A percentile compares a stretch with the other conserved stretches of the same genome.
phyloP scores from a whole-genome alignment of 2,888 invertebrate species.

The Pediacus dermestoides region DNA sequence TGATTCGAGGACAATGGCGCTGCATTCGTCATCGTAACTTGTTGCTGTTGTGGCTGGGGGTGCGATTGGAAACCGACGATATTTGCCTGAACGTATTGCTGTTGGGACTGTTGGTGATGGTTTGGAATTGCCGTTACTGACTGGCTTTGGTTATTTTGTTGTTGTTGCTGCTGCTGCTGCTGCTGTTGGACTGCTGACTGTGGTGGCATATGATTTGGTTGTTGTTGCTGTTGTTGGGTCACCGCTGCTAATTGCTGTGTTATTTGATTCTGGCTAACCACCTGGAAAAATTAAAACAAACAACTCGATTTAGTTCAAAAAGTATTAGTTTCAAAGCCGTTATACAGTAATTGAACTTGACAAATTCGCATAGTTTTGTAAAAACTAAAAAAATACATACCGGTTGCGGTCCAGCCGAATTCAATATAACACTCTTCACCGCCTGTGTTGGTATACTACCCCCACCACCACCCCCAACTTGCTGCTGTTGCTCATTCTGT shows the following conservation, averaged over 20 bases:
- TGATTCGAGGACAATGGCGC: constrained; percentile 12
- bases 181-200: too few species aligned
- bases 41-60: neutral
- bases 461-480: constrained; percentile 33
- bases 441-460: constrained; percentile 42
- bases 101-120: too few species aligned
- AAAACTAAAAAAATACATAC: too few species aligned
- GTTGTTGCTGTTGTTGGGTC: neutral
- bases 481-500: constrained; percentile 18
- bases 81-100: too few species aligned
- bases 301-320: too few species aligned
- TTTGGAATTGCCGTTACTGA: constrained; percentile 18
- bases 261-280: constrained; percentile 18
- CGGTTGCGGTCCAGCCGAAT: constrained; percentile 25
- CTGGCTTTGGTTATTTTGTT: constrained; percentile 33
- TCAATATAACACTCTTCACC: constrained; percentile 42
- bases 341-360: neutral
- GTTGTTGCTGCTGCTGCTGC: constrained; percentile 30
- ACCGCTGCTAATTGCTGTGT: constrained; percentile 17
- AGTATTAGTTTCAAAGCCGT: constrained; percentile 24
- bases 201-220: constrained; percentile 1
- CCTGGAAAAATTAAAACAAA: too few species aligned
- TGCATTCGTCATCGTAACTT: constrained; percentile 26
- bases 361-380: too few species aligned
- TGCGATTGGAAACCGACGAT: neutral